These are phyloP conservation scores for Ormyrus nitidulus DNA, from an alignment of 2,888 invertebrate species.

Conservation along the genomic window DNA sequence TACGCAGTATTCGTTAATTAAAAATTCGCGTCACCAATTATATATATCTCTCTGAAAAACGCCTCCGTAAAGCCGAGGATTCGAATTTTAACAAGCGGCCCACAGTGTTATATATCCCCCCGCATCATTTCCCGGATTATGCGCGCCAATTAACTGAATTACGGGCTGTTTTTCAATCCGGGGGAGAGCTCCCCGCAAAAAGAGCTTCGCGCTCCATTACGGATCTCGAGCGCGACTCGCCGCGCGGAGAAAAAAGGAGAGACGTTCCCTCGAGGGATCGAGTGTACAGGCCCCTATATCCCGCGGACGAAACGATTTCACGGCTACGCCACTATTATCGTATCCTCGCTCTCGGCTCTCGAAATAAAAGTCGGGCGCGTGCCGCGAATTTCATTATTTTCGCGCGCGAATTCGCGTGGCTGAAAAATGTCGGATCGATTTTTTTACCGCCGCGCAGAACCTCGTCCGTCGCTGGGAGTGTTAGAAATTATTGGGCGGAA, in stretches of 20 bases:
- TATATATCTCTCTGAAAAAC: neutral
- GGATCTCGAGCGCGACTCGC: neutral
- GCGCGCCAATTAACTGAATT: too few relatives aligned
- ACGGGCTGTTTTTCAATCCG: too few relatives aligned
- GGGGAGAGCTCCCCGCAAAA: neutral
- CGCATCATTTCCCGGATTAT: neutral
- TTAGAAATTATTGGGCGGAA: too few relatives aligned
- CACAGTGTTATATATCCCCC: neutral
- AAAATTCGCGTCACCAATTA: neutral
- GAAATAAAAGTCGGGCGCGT: neutral
- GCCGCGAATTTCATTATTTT: neutral
- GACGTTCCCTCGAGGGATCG: neutral
- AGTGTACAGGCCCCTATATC: neutral
- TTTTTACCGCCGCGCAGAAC: too few relatives aligned
- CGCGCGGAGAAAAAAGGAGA: neutral
- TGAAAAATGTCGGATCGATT: too few relatives aligned
- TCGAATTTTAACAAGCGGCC: neutral
- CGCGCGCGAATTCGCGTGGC: neutral
- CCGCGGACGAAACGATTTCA: slow-evolving; percentile 7
- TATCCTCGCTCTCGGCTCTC: slow-evolving; percentile 15
- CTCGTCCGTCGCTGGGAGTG: too few relatives aligned
- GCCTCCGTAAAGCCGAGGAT: neutral
- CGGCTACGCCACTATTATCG: slow-evolving; percentile 13
- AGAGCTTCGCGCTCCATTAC: neutral
- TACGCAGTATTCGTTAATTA: neutral